Evolutionary conservation across 2,113 vertebrate genomes (phyloP), one percentile per base, ranked within the genome.

Genomic region (Petaurus breviceps): DNA sequence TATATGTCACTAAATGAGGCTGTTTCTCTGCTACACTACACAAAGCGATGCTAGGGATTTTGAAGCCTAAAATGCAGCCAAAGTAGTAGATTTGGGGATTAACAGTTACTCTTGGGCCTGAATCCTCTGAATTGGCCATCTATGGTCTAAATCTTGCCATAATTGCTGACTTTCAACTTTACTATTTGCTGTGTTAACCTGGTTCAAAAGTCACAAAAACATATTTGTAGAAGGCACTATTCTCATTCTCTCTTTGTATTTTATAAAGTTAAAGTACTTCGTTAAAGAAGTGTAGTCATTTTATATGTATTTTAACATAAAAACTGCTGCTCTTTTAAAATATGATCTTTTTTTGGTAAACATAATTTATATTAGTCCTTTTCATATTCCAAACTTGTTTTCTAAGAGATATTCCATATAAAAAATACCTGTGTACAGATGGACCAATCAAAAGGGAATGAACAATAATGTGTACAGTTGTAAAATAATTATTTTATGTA

Each of bases 211-310:
- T 91, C n/a, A 91, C 94, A 92, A 97, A 97, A 95, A 93, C 51
- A 47, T 43, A 91, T 92, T 96, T 95, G n/a, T 90, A 57, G 43
- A 93, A 98, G 94, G 97, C 31, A 93, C 91, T 54, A 96, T 50
- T 90, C 47, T 90, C 47, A 92, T 96, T 96, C 93, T 95, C 97
- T 68, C 98, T 98, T 98, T 98, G 97, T 97, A 97, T 97, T 96
- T 94, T 96, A 89, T 97, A 97, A 98, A 46, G 23, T 47, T 90
- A 96, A 96, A 97, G 68, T 31, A 93, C 98, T 99, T 99, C 93
- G 93, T 98, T 98, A 91, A 98, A 99, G 98, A 99, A 99, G 98
- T 98, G 92, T 31, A 96, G 96, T 89, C 95, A 68, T 97, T 98
- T 95, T 94, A 96, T 96, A 91, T 97, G 95, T 98, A 89, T 98